Evolutionary conservation across 1,140 invertebrate genomes (phyloP).

Genomic region (Drosophila serrata): DNA sequence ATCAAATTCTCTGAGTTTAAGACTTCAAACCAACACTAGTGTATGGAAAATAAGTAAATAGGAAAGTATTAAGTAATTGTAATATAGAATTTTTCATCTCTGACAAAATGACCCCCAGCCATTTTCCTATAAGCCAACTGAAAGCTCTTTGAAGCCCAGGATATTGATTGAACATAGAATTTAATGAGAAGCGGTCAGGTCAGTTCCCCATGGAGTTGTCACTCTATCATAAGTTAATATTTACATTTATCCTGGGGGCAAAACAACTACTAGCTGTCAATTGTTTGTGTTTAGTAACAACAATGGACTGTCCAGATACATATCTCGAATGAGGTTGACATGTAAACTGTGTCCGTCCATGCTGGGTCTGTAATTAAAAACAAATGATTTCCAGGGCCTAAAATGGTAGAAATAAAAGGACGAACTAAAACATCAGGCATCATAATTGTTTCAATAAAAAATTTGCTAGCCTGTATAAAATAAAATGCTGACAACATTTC

Average conservation of each 20-base stretch:
- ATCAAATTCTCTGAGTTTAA: too few species aligned
- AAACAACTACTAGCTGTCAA: slow-evolving; percentile 5
- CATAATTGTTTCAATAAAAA: background rate
- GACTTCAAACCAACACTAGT: too few species aligned
- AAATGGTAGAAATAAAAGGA: background rate
- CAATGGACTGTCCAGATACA: background rate
- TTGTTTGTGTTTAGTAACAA: background rate
- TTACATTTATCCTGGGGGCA: background rate
- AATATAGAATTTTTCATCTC: too few species aligned
- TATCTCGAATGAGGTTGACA: slow-evolving; percentile 11
- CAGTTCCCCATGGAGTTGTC: slow-evolving; percentile 1
- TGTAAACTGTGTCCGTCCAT: background rate
- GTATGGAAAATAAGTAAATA: too few species aligned
- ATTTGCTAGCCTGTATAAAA: background rate
- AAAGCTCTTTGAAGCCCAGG: background rate
- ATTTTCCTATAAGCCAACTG: background rate
- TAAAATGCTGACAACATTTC: background rate
- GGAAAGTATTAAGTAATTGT: too few species aligned
- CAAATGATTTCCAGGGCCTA: background rate
- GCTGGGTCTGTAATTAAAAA: slow-evolving; percentile 18
- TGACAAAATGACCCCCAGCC: too few species aligned
- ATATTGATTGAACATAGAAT: slow-evolving; percentile 4
- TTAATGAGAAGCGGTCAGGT: background rate
- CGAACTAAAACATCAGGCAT: background rate
- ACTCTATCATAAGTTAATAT: background rate